Evolutionary conservation across 2,113 vertebrate genomes (phyloP).

Genomic region (Microcebus tavaratra): DNA sequence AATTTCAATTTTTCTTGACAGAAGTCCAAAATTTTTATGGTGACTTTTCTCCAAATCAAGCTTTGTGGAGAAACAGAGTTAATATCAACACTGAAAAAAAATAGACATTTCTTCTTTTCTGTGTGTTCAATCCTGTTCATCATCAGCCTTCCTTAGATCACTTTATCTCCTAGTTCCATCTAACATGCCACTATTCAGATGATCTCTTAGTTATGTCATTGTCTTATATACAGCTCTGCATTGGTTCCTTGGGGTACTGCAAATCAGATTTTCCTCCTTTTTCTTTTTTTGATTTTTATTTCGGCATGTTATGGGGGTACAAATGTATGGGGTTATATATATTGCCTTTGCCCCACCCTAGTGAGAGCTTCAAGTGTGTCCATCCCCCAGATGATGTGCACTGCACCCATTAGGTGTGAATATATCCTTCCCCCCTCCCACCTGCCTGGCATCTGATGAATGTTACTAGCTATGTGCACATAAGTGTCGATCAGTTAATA

Average conservation of each 20-base stretch:
- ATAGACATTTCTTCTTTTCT: neutral
- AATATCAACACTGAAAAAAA: neutral
- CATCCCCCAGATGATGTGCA: too few relatives aligned
- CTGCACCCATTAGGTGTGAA: too few relatives aligned
- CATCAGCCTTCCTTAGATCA: neutral
- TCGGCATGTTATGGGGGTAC: too few relatives aligned
- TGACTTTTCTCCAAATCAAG: neutral
- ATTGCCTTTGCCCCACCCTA: too few relatives aligned
- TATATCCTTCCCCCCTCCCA: too few relatives aligned
- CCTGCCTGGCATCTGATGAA: too few relatives aligned
- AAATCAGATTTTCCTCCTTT: neutral
- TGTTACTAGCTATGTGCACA: too few relatives aligned
- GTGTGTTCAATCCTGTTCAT: neutral
- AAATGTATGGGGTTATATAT: too few relatives aligned
- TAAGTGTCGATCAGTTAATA: too few relatives aligned
- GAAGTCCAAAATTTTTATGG: neutral
- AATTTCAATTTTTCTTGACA: constrained; percentile 46
- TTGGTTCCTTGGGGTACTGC: neutral
- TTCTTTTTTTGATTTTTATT: too few relatives aligned
- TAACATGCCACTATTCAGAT: neutral
- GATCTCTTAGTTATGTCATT: neutral
- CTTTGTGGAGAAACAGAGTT: constrained; percentile 2
- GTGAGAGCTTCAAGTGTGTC: too few relatives aligned
- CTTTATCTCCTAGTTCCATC: neutral
- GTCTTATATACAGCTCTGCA: neutral